Percentiles rank a stretch among this genome's conserved stretches.
Conservation (phyloP, 2,113 vertebrate genomes). For the Oreochromis tanganicae region DNA sequence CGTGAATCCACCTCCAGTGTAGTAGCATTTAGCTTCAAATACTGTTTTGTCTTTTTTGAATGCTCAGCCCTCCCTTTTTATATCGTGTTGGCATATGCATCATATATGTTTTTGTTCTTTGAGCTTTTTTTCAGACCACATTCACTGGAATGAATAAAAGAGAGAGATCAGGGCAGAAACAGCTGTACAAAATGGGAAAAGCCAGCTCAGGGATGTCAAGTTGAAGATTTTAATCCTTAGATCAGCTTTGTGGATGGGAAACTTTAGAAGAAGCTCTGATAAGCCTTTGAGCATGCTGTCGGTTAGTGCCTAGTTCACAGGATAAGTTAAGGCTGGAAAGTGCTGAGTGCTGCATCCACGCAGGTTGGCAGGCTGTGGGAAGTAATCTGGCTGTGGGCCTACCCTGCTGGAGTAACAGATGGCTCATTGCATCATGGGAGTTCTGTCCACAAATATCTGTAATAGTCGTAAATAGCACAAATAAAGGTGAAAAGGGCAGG, state of each 20-base stretch:
- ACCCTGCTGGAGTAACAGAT: conserved; percentile 49
- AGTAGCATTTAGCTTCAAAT: neutral
- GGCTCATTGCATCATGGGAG: conserved; percentile 48
- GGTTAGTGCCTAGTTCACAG: neutral
- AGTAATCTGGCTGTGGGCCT: conserved; percentile 5
- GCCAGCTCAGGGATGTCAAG: neutral
- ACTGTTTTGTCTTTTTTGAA: neutral
- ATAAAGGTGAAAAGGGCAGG: neutral
- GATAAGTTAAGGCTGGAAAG: neutral
- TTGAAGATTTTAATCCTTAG: neutral
- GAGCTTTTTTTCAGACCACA: neutral
- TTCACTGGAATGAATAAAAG: neutral
- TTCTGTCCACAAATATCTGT: conserved; percentile 37
- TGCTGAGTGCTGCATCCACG: neutral
- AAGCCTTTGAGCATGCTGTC: neutral
- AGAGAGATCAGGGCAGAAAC: neutral
- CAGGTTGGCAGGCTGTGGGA: neutral
- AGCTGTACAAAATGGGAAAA: neutral
- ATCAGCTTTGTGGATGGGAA: neutral
- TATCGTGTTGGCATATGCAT: neutral
- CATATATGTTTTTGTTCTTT: neutral
- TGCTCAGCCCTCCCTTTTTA: neutral
- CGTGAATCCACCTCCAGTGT: neutral
- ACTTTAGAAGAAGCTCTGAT: neutral
- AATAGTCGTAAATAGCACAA: conserved; percentile 9